Percentiles rank a stretch among this genome's conserved stretches.
Evolutionary conservation across 2,797 vertebrate species (phyloP).

Genomic region (Phoxinus dragarum): DNA sequence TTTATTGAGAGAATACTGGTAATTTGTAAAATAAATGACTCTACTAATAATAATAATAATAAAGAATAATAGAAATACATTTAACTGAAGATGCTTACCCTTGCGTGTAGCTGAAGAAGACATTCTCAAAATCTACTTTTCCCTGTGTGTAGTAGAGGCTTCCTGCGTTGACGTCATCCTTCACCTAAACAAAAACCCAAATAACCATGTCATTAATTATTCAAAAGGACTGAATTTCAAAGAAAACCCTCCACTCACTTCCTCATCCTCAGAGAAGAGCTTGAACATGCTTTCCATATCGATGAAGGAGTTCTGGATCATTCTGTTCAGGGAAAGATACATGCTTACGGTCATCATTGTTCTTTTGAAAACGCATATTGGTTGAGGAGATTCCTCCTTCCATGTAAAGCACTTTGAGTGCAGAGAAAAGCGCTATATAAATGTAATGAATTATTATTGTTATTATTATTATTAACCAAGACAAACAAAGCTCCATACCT

Average conservation of each 20-base stretch:
- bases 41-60: not conserved
- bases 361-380: not conserved
- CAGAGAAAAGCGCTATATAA: no score
- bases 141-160: slow-evolving; percentile 80
- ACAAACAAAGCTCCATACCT: slow-evolving; percentile 75
- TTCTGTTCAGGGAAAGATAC: slow-evolving; percentile 72
- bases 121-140: slow-evolving; percentile 90
- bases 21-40: not conserved
- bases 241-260: slow-evolving; percentile 73
- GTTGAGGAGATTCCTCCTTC: no score
- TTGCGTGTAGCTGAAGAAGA: slow-evolving; percentile 88
- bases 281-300: slow-evolving; percentile 99
- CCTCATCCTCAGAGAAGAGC: slow-evolving; percentile 88
- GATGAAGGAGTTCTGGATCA: slow-evolving; percentile 96
- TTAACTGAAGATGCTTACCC: slow-evolving; percentile 76
- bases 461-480: not conserved
- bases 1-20: not conserved
- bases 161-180: slow-evolving; percentile 84
- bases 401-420: no score
- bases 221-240: not conserved
- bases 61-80: not conserved
- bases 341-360: not conserved
- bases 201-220: no score
- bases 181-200: slow-evolving; percentile 78
- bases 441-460: no score